Evolutionary conservation across 2,888 invertebrate species (phyloP), one percentile per base, ranked within the genome.

Genomic region (Boloria euphrosyne): DNA sequence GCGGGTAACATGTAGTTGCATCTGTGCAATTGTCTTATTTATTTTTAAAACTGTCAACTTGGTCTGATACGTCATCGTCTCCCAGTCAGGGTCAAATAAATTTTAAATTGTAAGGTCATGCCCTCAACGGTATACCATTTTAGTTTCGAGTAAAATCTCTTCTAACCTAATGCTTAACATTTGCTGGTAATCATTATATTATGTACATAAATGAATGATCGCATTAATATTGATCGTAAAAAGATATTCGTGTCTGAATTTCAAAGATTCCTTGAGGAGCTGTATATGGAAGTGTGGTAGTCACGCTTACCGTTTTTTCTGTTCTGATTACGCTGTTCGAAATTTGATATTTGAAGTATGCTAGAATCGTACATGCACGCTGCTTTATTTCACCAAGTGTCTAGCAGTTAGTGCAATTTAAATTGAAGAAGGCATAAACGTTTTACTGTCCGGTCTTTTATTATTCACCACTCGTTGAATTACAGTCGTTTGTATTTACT

Each of bases 1-100:
- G 66, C 73, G 71, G 73, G 74, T 55, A 66, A 71, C 72, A 58
- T 76, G 78, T 75, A 73, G 72, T 75, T 83, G 82, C 82, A 83
- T 81, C 79, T 84, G 77, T 82, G 82, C 85, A 85, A 86, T 87
- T 86, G 86, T 80, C 78, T 80, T 79, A 83, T 84, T 86, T 89
- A 87, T 89, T 89, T 89, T 85, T 86, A 84, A 82, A 82, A 75
- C 76, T 77, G 78, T 74, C 86, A 84, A 52, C 64, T 59, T 52
- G 31, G 58, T 44, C 58, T 52, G 59, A 52, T 47, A 86, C 31
- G 80, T 76, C 55, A 76, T 77, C 68, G 73, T 44, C 57, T 57
- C 57, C 22, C 74, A 72, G 80, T 78, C 71, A 80, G 70, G 66
- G 69, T 70, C 73, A 69, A 70, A 69, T 71, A 62, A 61, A 72